A percentile compares a stretch with the other conserved stretches of the same genome.
These are phyloP conservation scores for Pachypeltis micranthus DNA, from an alignment of 1,140 invertebrate species.

Conservation along the genomic window DNA sequence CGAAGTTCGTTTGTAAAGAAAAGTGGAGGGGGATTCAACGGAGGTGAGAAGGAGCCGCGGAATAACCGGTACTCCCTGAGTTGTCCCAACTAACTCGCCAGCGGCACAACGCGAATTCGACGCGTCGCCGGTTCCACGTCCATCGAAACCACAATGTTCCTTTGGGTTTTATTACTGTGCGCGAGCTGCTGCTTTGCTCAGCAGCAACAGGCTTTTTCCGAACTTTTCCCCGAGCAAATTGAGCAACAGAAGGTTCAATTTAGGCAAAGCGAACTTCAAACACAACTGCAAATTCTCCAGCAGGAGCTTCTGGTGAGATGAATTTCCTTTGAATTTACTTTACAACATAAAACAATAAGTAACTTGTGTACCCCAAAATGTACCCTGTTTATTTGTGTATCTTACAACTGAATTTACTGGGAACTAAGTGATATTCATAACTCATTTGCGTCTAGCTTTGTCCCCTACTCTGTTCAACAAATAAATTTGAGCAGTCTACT, in stretches of 20 bases:
- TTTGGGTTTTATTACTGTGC: neutral
- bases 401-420: neutral
- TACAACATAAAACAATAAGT: neutral
- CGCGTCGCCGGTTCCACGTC: neutral
- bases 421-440: neutral
- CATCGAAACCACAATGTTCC: neutral
- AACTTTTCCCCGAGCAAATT: conserved; percentile 31
- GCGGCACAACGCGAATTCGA: neutral
- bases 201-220: conserved; percentile 15
- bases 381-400: neutral
- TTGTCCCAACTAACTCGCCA: neutral
- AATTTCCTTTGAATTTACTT: too few relatives aligned
- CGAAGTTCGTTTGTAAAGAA: neutral
- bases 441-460: neutral
- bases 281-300: conserved; percentile 27
- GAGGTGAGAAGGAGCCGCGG: too few relatives aligned
- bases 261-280: conserved; percentile 24
- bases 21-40: neutral
- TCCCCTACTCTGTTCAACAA: neutral
- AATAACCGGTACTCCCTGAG: neutral
- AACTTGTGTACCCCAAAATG: neutral
- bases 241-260: conserved; percentile 29
- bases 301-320: neutral
- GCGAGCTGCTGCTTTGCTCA: neutral
- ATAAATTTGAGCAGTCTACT: neutral